Evolutionary conservation across 2,113 vertebrate genomes (phyloP).

Genomic region (Xiphias gladius): DNA sequence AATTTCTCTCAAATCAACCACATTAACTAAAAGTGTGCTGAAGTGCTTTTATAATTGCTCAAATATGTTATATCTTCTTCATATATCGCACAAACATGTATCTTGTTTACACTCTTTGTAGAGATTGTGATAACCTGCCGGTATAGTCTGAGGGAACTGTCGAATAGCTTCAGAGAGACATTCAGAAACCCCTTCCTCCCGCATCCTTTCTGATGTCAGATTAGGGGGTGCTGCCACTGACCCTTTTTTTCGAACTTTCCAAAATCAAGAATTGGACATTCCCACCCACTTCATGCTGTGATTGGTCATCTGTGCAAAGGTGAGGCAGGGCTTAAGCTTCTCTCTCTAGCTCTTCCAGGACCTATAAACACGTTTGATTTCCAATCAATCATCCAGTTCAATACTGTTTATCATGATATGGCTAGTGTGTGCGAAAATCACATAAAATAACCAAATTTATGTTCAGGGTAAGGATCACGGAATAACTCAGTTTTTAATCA

Average conservation of each 20-base stretch:
- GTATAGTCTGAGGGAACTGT: no score
- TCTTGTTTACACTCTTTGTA: no score
- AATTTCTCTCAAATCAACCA: background rate
- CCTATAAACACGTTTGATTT: constrained; percentile 6
- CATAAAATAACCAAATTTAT: background rate
- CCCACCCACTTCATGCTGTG: background rate
- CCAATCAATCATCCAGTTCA: no score
- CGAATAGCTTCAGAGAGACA: background rate
- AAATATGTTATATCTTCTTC: background rate
- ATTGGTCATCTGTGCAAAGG: background rate
- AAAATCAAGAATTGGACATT: background rate
- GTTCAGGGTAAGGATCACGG: background rate
- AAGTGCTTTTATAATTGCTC: constrained; percentile 17
- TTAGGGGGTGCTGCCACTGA: background rate
- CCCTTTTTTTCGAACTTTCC: background rate
- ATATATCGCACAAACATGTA: no score
- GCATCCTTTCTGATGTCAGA: background rate
- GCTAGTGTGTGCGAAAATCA: background rate
- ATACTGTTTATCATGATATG: background rate
- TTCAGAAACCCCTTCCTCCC: no score
- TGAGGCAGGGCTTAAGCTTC: background rate
- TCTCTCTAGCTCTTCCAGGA: background rate
- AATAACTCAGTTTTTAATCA: background rate
- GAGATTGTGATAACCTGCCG: no score
- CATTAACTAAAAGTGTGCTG: background rate